Base-by-base conservation (phyloP, 1,140 invertebrate genomes). In the Ganaspis sp. region DNA sequence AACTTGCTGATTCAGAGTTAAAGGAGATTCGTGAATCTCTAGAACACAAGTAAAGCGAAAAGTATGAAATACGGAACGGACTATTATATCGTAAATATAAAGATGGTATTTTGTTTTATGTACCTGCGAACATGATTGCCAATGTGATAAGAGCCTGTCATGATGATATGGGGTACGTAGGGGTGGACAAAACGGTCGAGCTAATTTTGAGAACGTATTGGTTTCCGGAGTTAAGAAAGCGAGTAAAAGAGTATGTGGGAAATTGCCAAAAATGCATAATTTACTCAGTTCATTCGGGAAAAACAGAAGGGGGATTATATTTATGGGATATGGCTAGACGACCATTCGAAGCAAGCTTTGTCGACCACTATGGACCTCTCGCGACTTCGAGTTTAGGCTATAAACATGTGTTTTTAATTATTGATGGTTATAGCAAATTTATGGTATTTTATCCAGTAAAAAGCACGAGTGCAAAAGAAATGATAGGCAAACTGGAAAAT, bases 261-360 rank as follows among this genome's bases (percentile, higher is more conserved):
- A 73, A 82, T 58, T 85, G 82, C 54, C 37, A 83, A 42, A 83
- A 82, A 69, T 83, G 83, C 77, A 77, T 82, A 21, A 70, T 69
- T 9, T 83, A 71, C 71, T 42, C 23, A 8, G 54, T 77, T 0
- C 9, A 15, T 0, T n/a, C 70, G 8, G 75, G 77, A 0, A 81
- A 78, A 45, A 34, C 11, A 4, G 76, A 80, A 69, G 45, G 58
- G 6, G 29, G 6, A 6, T 34, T 34, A 6, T 6, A 34, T 34
- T 34, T 34, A 34, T 34, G 29, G 29, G 29, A 34, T 34, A 34
- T 2, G 29, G 2, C 23, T 15, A 15, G 6, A 34, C 29, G 29
- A 34, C 69, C 26, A 3, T 38, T 29, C 15, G n/a, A 38, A 17
- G 34, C n/a, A 21, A 37, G 17, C 37, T 37, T 17, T 70, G 11